A percentile compares a stretch with the other conserved stretches of the same genome.
These are phyloP conservation scores for Nestor notabilis DNA, from an alignment of 2,113 vertebrate species.

Conservation along the genomic window DNA sequence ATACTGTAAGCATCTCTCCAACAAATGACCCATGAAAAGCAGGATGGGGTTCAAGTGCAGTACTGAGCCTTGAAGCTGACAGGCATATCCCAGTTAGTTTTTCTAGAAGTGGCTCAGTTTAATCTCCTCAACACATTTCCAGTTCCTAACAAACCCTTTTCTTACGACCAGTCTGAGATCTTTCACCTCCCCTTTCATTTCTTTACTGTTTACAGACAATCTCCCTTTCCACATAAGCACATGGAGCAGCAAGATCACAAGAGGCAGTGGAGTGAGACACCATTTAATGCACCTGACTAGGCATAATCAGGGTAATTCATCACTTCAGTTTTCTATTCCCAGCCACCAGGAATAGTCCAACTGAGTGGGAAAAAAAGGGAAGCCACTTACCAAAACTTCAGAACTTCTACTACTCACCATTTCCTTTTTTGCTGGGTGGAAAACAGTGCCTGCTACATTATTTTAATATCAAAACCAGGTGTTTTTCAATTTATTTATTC, in stretches of 20 bases:
- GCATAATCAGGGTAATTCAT: conserved; percentile 60
- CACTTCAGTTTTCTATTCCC: conserved; percentile 30
- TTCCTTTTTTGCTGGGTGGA: background rate
- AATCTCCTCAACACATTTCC: background rate
- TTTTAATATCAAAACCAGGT: background rate
- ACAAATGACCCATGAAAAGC: conserved; percentile 13
- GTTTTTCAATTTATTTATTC: background rate
- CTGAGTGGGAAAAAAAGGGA: background rate
- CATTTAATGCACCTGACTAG: conserved; percentile 54
- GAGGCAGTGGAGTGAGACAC: conserved; percentile 38
- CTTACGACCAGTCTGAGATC: background rate
- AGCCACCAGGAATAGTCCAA: background rate
- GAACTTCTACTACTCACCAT: background rate
- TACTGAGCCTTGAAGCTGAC: background rate
- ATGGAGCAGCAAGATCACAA: background rate
- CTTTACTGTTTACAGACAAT: conserved; percentile 28
- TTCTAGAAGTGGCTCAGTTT: background rate
- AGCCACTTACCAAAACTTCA: background rate
- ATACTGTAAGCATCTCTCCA: background rate
- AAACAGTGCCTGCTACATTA: background rate
- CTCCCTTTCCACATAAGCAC: background rate
- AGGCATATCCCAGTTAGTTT: background rate
- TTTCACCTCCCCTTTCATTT: background rate
- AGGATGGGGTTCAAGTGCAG: fast-evolving
- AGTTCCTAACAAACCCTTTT: background rate